Evolutionary conservation across 2,888 invertebrate species (phyloP), one percentile per base, ranked within the genome.

Genomic region (Leptopterna dolabrata): DNA sequence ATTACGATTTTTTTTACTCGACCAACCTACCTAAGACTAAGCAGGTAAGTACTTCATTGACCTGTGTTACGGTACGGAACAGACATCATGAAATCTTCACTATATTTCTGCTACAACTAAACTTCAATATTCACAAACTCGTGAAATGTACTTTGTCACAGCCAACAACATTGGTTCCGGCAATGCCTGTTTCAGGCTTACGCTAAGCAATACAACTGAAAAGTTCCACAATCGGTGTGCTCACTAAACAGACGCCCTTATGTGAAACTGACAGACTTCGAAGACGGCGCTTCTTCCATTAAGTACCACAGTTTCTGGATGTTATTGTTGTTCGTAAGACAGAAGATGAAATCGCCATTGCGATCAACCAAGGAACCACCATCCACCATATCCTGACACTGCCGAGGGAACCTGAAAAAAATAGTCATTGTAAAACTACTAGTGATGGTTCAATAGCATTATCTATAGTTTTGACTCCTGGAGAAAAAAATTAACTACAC

Each of bases 231-330:
- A 63, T 63, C 24, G 63, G 24, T 24, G 63, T 24, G 63, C 19
- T 63, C 63, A 7, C n/a, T 2, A 24, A 19, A 24, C 19, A 24
- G 11, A 24, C 19, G 24, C 1, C n/a, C 51, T 51, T n/a, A 51
- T n/a, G 51, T 51, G 14, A n/a, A n/a, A 51, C 16, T 63, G 6
- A 63, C 63, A 24, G 24, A n/a, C 24, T 36, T 36, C 36, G 36
- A 36, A 4, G 36, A 36, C 36, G 78, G 16, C 45, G 45, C 14
- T 4, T 14, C 51, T 29, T 81, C 55, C 51, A 55, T 27, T 4
- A 85, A 13, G 43, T 85, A 43, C 88, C 88, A 88, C 16, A 89
- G 87, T 71, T 81, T 71, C 29, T 87, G 81, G 47, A 88, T 80
- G 55, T 78, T 19, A 16, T 86, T 47, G 45, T 16, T 70, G 24